These are phyloP conservation scores for Platynereis dumerilii DNA, from an alignment of 2,888 invertebrate genomes.

Conservation along the genomic window DNA sequence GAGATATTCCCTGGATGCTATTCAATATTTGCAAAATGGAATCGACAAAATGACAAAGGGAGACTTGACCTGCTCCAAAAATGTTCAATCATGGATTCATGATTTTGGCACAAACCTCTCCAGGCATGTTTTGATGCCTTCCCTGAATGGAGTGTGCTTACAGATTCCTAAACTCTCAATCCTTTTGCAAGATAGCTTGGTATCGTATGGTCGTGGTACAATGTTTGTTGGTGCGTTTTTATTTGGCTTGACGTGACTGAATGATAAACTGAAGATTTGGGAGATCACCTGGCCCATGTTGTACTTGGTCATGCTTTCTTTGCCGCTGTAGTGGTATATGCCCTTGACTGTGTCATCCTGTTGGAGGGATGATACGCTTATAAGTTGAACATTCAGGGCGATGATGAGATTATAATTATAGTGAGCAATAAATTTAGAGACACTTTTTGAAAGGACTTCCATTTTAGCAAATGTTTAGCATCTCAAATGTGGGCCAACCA, in stretches of 20 bases:
- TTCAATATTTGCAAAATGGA: too few relatives aligned
- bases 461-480: too few relatives aligned
- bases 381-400: too few relatives aligned
- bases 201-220: slow-evolving; percentile 63
- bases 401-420: too few relatives aligned
- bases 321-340: slow-evolving; percentile 66
- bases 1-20: too few relatives aligned
- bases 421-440: too few relatives aligned
- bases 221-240: slow-evolving; percentile 50
- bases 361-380: too few relatives aligned
- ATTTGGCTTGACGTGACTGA: slow-evolving; percentile 60
- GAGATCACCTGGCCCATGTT: slow-evolving; percentile 66
- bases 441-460: too few relatives aligned
- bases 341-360: slow-evolving; percentile 58
- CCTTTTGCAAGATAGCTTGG: slow-evolving; percentile 57
- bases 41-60: too few relatives aligned
- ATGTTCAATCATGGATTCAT: neutral
- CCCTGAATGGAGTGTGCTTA: neutral
- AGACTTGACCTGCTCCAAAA: too few relatives aligned
- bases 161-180: slow-evolving; percentile 58
- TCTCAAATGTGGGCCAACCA: too few relatives aligned
- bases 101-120: neutral
- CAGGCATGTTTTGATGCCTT: neutral
- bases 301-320: slow-evolving; percentile 67
- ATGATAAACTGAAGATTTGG: slow-evolving; percentile 59